Evolutionary conservation across 2,797 vertebrate species (phyloP).

Genomic region (Simalia tracyae): DNA sequence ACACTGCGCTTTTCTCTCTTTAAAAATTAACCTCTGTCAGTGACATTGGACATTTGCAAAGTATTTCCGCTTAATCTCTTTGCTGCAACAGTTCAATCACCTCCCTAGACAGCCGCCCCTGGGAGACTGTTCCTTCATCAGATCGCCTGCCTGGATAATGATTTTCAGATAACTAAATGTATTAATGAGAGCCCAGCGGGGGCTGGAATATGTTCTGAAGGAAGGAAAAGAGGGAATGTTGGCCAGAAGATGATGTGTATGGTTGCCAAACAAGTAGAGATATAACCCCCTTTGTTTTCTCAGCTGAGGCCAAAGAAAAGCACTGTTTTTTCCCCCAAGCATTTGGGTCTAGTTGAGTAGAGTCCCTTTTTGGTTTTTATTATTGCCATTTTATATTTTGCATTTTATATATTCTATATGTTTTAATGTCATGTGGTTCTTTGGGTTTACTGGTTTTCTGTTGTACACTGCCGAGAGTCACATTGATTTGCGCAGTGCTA

Average conservation of each 20-base stretch:
- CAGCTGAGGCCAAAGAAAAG: background rate
- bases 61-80: constrained; percentile 48
- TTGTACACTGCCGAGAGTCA: too few relatives aligned
- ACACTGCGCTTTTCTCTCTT: background rate
- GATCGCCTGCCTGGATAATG: constrained; percentile 52
- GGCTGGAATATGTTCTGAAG: background rate
- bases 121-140: constrained; percentile 48
- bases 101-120: constrained; percentile 54
- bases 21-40: constrained; percentile 50
- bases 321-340: background rate
- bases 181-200: constrained; percentile 59
- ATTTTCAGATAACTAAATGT: constrained; percentile 61
- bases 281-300: background rate
- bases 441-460: too few relatives aligned
- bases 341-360: background rate
- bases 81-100: constrained; percentile 51
- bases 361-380: background rate
- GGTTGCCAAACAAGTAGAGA: background rate
- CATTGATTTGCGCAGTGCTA: too few relatives aligned
- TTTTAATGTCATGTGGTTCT: too few relatives aligned
- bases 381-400: background rate
- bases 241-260: background rate
- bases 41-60: constrained; percentile 44
- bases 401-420: too few relatives aligned
- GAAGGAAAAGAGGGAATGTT: background rate